These are phyloP conservation scores for Nannoperca australis DNA, from an alignment of 2,797 vertebrate species.

Conservation along the genomic window DNA sequence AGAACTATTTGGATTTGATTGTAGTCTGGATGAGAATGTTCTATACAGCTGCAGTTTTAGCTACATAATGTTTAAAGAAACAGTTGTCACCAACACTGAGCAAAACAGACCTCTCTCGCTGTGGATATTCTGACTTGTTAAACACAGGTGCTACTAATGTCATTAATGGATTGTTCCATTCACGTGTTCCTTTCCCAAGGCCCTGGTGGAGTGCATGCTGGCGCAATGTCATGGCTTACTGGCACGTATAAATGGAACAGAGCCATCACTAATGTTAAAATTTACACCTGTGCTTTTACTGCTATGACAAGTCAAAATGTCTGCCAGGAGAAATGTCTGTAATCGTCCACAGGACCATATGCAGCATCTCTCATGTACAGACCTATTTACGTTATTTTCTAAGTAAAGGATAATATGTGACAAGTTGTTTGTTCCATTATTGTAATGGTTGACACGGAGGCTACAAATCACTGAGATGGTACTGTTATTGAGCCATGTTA, in stretches of 20 bases:
- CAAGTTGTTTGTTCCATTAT: neutral
- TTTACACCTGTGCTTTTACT: slow-evolving; percentile 59
- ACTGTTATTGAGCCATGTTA: neutral
- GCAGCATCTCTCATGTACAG: neutral
- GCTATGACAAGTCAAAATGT: slow-evolving; percentile 35
- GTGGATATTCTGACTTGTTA: slow-evolving; percentile 8
- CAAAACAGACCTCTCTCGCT: neutral
- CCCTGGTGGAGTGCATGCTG: slow-evolving; percentile 11
- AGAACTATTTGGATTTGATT: neutral
- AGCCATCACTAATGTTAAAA: slow-evolving; percentile 27
- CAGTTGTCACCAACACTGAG: neutral
- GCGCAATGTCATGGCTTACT: slow-evolving; percentile 6
- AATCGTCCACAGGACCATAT: slow-evolving; percentile 11
- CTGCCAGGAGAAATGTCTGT: slow-evolving; percentile 48
- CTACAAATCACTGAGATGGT: neutral
- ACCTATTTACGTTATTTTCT: neutral
- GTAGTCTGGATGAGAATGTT: neutral
- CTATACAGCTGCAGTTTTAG: neutral
- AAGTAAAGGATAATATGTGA: neutral
- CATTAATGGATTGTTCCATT: slow-evolving; percentile 19
- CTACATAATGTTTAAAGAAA: neutral
- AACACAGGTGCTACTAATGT: slow-evolving; percentile 19
- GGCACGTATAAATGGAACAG: slow-evolving; percentile 36
- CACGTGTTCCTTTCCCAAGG: neutral
- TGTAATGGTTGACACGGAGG: neutral